A percentile compares a stretch with the other conserved stretches of the same genome.
Conservation (phyloP, 2,888 invertebrate genomes). For the Sesia apiformis region DNA sequence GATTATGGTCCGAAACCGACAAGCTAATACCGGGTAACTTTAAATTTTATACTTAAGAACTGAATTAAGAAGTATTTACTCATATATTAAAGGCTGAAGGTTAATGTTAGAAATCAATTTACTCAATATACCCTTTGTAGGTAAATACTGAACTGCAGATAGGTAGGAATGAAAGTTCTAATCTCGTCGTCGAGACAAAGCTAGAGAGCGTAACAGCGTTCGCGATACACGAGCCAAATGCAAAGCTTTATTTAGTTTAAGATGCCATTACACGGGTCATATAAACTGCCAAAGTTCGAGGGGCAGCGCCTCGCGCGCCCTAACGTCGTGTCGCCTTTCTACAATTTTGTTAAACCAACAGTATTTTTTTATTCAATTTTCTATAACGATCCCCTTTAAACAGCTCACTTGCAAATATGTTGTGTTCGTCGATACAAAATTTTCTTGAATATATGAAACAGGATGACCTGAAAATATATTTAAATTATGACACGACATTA, state of each 20-base stretch:
- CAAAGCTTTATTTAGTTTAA: conserved; percentile 70
- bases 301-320: conserved; percentile 27
- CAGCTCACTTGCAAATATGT: conserved; percentile 12
- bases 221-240: conserved; percentile 54
- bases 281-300: conserved; percentile 70
- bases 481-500: conserved; percentile 17
- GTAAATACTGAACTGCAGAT: too few relatives aligned
- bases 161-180: conserved; percentile 27
- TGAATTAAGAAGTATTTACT: too few relatives aligned
- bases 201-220: conserved; percentile 38
- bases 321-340: conserved; percentile 5
- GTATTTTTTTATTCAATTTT: conserved; percentile 37
- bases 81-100: too few relatives aligned
- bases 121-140: too few relatives aligned
- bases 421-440: too few relatives aligned
- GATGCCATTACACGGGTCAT: conserved; percentile 72
- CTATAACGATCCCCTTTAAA: conserved; percentile 27
- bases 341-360: conserved; percentile 35
- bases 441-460: too few relatives aligned
- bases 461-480: conserved; percentile 1
- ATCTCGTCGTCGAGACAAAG: conserved; percentile 51
- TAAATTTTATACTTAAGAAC: too few relatives aligned
- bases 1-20: too few relatives aligned
- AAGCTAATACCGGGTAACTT: too few relatives aligned
- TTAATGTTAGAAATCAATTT: too few relatives aligned